Percentiles rank a stretch among this genome's conserved stretches.
Evolutionary conservation across 2,113 vertebrate genomes (phyloP).

Genomic region (Marmota monax): DNA sequence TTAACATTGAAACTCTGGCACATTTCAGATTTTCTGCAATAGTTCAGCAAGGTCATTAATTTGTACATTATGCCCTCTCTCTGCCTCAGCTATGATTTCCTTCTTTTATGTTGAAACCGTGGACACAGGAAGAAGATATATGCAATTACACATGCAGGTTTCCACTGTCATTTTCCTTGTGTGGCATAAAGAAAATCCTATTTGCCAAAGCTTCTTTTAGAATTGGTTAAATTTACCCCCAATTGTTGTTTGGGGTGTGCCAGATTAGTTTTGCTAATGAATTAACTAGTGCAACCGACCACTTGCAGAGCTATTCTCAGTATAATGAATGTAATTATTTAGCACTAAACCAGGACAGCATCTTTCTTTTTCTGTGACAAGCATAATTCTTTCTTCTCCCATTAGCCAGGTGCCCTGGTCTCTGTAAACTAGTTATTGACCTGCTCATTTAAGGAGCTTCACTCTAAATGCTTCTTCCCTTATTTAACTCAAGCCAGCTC

Average conservation of each 20-base stretch:
- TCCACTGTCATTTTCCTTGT: constrained; percentile 77
- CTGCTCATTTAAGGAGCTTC: constrained; percentile 88
- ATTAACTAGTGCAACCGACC: constrained; percentile 88
- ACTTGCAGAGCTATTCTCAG: constrained; percentile 88
- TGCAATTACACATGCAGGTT: constrained; percentile 82
- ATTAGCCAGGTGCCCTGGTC: constrained; percentile 88
- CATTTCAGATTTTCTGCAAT: constrained; percentile 51
- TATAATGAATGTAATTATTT: constrained; percentile 91
- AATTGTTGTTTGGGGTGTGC: constrained; percentile 86
- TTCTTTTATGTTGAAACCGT: constrained; percentile 78
- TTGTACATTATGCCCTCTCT: background rate
- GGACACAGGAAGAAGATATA: constrained; percentile 81
- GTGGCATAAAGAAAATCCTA: constrained; percentile 17
- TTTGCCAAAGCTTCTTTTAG: constrained; percentile 82
- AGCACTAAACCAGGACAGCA: constrained; percentile 87
- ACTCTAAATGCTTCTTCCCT: constrained; percentile 87
- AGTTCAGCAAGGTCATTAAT: constrained; percentile 20
- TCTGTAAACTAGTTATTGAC: constrained; percentile 91
- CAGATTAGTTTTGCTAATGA: constrained; percentile 89
- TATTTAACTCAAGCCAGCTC: constrained; percentile 89
- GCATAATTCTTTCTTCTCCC: constrained; percentile 91
- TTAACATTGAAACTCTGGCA: background rate
- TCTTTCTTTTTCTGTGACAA: constrained; percentile 88
- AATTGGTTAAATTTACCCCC: constrained; percentile 87
- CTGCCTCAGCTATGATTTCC: constrained; percentile 63